Base-by-base conservation (phyloP, 2,113 vertebrate genomes). In the Apodemus sylvaticus region DNA sequence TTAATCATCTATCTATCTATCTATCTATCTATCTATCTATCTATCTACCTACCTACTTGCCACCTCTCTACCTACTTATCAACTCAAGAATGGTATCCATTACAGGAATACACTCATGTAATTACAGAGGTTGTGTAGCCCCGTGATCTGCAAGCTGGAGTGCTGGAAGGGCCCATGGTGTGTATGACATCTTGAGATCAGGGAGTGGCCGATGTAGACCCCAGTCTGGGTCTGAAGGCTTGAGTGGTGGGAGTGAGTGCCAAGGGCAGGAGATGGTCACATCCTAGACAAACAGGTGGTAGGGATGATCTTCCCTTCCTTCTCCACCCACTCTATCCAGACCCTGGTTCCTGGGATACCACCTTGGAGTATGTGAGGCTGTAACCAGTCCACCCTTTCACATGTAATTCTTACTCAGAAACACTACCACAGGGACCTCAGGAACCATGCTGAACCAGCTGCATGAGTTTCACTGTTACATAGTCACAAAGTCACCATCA, bases 261-360 rank as follows among this genome's bases (percentile, higher is more conserved):
- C 20, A 36, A 31, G 73, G 36, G 29, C 71, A 86, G 60, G 71
- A 86, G 24, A 77, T n/a, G 20, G 34, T 92, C 7, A 29, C 24
- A 53, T 34, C 26, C 11, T 20, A 34, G 64, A 7, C 13, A 16
- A 45, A n/a, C 29, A 45, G 36, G 8, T 45, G 11, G 53, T 36
- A 64, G 39, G 81, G 36, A 42, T 7, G 42, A n/a, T 48, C 6
- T 7, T 31, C 8, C 36, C 34, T 77, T 29, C 45, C 17, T 26
- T 19, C 20, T 26, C 55, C 42, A 7, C 34, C 45, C 17, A 9
- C 20, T 34, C 34, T 34, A 8, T 76, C 82, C 42, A 31, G 82
- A n/a, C 4, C 71, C n/a, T 26, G 6, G 0, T 19, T 20, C 68
- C 9, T 1, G 0, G 34, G n/a, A 31, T 71, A 34, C 26, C 14